Conservation (phyloP, 2,113 vertebrate genomes). For the Eptesicus fuscus region DNA sequence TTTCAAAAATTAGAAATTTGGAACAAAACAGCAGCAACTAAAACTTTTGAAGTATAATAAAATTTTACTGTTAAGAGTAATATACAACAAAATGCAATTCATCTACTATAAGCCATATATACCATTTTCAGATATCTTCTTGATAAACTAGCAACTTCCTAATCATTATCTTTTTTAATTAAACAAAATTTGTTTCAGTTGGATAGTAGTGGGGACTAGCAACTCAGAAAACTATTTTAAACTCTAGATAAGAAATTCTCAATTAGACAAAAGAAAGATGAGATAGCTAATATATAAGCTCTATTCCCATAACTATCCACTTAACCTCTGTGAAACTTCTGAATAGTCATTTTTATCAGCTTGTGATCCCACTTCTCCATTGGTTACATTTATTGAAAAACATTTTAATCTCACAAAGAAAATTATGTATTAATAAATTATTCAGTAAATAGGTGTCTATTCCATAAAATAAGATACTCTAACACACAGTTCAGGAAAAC, state of each 20-base stretch:
- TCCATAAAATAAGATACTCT: neutral
- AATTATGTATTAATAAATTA: neutral
- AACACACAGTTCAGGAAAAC: neutral
- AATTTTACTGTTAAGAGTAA: neutral
- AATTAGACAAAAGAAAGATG: neutral
- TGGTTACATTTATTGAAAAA: conserved; percentile 4
- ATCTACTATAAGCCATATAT: neutral
- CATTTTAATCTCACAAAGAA: neutral
- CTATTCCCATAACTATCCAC: neutral
- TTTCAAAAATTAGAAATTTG: neutral
- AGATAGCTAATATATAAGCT: neutral
- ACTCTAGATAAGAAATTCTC: neutral
- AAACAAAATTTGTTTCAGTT: neutral
- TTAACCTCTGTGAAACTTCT: neutral
- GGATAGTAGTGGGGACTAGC: neutral
- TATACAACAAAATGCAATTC: neutral
- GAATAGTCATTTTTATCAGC: neutral
- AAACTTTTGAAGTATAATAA: neutral
- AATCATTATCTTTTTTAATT: neutral
- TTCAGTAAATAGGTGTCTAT: neutral
- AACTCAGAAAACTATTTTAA: neutral
- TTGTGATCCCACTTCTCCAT: neutral
- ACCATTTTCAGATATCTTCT: neutral
- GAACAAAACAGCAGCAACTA: neutral
- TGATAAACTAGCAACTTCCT: neutral